Evolutionary conservation across 2,797 vertebrate genomes (phyloP), one percentile per base, ranked within the genome.

Genomic region (Clarias pachynema): DNA sequence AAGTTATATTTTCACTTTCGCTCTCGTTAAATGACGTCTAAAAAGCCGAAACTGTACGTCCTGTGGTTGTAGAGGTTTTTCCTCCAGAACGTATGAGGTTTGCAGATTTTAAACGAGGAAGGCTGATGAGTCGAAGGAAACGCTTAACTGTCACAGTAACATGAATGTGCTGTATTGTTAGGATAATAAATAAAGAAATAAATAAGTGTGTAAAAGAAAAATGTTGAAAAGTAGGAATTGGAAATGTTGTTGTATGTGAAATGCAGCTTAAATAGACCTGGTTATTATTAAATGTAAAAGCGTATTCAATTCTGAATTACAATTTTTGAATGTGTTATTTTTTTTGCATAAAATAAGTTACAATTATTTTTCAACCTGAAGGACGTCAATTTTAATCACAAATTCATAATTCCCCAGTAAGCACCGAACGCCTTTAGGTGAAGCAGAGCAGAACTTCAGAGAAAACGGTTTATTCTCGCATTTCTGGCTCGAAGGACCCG

Each of bases 401-500:
- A 79, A 34, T 31, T 34, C 18, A 10, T 34, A 59, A 24, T 34
- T 79, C 57, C 57, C 24, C 10, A 16, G 31, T 14, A 34, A 78
- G 31, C 75, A 37, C 20, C 7, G 20, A 6, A 7, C 10, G 75
- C 18, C 75, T 60, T 60, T 37, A 24, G 22, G 24, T 79, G 26
- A 40, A 40, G 57, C 77, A 9, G 75, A 79, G 20, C 75, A 79
- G 31, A 62, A 62, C 56, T 40, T 78, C 31, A 37, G 20, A 59
- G 74, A 29, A 74, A 53, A 44, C 44, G 26, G 1, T 6, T 18
- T 79, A 5, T 77, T 79, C 57, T 62, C 1, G 0, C 22, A 8
- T 40, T 31, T 6, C 57, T 37, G 75, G 57, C 16, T 56, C 22
- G n/a, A 80, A 81, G 77, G 34, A 14, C 84, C 84, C 14, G 78